Evolutionary conservation across 2,888 invertebrate genomes (phyloP).

Genomic region (Drosophila ustulata): DNA sequence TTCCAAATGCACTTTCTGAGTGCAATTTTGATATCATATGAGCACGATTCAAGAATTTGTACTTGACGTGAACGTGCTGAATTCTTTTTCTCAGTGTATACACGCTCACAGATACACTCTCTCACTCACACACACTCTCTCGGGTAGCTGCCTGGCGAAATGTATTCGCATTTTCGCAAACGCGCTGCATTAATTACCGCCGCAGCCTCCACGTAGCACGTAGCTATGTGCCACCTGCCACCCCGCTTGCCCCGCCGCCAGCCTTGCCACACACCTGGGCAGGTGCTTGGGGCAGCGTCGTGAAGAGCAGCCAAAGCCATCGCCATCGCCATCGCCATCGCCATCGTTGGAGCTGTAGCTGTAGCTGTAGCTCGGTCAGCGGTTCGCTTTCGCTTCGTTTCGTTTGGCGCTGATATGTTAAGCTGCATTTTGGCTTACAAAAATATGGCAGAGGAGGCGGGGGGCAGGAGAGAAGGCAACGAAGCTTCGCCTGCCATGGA

Average conservation of each 20-base stretch:
- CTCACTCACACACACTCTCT: slow-evolving; percentile 9
- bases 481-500: slow-evolving; percentile 40
- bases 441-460: slow-evolving; percentile 63
- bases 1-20: no score
- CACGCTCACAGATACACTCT: slow-evolving; percentile 10
- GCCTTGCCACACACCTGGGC: slow-evolving; percentile 20
- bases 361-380: slow-evolving; percentile 65
- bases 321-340: slow-evolving; percentile 20
- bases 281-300: slow-evolving; percentile 69
- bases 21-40: no score
- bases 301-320: slow-evolving; percentile 27
- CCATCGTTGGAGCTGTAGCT: slow-evolving; percentile 19
- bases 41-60: no score
- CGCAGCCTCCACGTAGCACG: slow-evolving; percentile 60
- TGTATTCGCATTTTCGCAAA: slow-evolving; percentile 81
- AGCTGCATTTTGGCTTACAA: slow-evolving; percentile 80
- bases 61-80: no score
- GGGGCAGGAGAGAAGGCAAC: not conserved
- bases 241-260: not conserved
- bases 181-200: slow-evolving; percentile 81
- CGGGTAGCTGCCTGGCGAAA: slow-evolving; percentile 53
- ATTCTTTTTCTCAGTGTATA: no score
- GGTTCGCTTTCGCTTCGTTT: slow-evolving; percentile 54
- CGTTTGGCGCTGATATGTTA: slow-evolving; percentile 73
- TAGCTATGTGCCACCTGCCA: slow-evolving; percentile 16